Base-by-base conservation (phyloP, 1,140 invertebrate genomes). In the Platyscapa corneri region DNA sequence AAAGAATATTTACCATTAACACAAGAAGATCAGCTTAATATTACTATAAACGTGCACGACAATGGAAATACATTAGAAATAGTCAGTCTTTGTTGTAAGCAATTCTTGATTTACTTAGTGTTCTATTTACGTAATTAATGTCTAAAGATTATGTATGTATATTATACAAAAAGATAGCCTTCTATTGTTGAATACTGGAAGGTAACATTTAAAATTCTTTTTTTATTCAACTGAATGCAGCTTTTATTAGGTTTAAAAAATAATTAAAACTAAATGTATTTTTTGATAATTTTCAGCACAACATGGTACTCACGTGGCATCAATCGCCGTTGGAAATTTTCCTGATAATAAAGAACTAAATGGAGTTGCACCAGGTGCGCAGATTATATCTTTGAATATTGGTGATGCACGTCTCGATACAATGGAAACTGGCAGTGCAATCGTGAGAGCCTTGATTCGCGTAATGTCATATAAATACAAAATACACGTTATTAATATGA, bases 271-370 rank as follows among this genome's bases (percentile, higher is more conserved):
- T 78, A 78, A 80, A 65, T 39, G 12, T 27, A 27, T 5, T 82
- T 42, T 20, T 72, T 16, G 70, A 64, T 86, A 77, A 37, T 79
- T 94, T 93, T 83, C 90, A 98, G 97, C 97, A 39, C 96, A 96
- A 77, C 99, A 99, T 93, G 99, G 98, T 30, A 99, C 98, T 2
- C 99, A 99, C 91, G 99, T 99, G 27, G 98, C 98, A 0, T 97
- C 97, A 32, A 99, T 99, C 88, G 97, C 98, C 39, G 96, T 98
- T 34, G 98, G 96, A 0, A 95, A 98, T 94, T 99, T 98, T 93
- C 97, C 98, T 0, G 96, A 98, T 74, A 95, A 96, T 65, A 97
- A 98, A 12, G 97, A 99, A 87, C 94, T 96, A 88, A 99, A 99
- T 94, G 99, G 99, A 3, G 95, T 99, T 5, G 98, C 99, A 3